These are phyloP conservation scores for Eleutherodactylus coqui DNA, from an alignment of 2,797 vertebrate genomes.

Conservation along the genomic window DNA sequence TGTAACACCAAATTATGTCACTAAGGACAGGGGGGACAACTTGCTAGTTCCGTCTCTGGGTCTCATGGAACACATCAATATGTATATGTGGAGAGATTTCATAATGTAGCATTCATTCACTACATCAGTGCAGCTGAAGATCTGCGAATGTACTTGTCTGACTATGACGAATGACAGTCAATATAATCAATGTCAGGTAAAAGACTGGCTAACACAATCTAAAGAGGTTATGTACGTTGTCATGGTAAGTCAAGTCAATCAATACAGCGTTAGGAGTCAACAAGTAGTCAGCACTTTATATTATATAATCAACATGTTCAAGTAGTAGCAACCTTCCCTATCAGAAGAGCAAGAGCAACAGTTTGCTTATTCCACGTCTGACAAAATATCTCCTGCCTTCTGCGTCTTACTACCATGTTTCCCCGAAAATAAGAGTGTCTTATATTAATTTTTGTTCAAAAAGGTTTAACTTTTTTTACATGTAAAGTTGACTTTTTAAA, in stretches of 20 bases:
- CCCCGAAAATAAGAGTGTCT: no score
- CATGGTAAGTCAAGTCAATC: not conserved
- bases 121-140: not conserved
- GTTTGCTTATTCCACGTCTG: no score
- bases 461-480: no score
- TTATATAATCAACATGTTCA: not conserved
- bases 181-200: not conserved
- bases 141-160: not conserved
- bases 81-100: not conserved
- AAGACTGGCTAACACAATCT: not conserved
- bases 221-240: not conserved
- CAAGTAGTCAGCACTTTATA: not conserved
- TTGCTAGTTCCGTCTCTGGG: not conserved
- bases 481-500: no score
- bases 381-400: no score
- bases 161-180: not conserved
- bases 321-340: no score
- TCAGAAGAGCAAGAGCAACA: no score
- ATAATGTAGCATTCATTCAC: not conserved
- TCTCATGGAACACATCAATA: not conserved
- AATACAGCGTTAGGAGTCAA: not conserved
- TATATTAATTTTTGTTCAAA: no score
- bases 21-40: no score
- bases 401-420: no score
- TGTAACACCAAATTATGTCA: no score